Evolutionary conservation across 2,113 vertebrate genomes (phyloP).

Genomic region (Apteryx mantelli): DNA sequence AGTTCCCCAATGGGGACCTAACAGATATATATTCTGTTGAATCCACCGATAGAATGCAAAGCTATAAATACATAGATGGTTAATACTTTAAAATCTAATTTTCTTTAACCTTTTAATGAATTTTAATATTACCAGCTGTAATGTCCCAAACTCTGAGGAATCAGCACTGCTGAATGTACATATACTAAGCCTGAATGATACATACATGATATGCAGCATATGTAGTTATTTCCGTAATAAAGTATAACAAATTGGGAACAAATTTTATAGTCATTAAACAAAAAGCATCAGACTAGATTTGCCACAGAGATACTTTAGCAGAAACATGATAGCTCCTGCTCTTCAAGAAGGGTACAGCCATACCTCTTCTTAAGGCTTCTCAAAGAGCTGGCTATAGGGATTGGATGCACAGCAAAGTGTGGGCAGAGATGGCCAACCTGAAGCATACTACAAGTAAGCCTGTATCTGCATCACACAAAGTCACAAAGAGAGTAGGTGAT

Average conservation of each 20-base stretch:
- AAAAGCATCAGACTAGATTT: neutral
- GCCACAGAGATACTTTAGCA: neutral
- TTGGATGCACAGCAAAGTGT: neutral
- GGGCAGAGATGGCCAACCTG: neutral
- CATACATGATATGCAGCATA: neutral
- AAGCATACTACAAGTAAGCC: neutral
- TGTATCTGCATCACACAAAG: neutral
- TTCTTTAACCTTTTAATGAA: neutral
- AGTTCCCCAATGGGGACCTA: neutral
- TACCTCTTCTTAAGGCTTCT: neutral
- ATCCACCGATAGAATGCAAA: neutral
- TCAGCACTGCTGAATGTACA: neutral
- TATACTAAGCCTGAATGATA: neutral
- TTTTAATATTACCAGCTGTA: neutral
- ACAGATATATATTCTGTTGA: neutral
- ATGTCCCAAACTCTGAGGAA: neutral
- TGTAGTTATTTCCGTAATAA: neutral
- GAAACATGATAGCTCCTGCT: neutral
- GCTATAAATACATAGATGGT: neutral
- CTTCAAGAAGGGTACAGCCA: neutral
- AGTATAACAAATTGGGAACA: neutral
- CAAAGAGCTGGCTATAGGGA: neutral
- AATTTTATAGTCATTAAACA: neutral
- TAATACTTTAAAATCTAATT: neutral
- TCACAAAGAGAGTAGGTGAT: neutral